These are phyloP conservation scores for Eulemur mongoz DNA, from an alignment of 2,797 vertebrate genomes.

Conservation along the genomic window DNA sequence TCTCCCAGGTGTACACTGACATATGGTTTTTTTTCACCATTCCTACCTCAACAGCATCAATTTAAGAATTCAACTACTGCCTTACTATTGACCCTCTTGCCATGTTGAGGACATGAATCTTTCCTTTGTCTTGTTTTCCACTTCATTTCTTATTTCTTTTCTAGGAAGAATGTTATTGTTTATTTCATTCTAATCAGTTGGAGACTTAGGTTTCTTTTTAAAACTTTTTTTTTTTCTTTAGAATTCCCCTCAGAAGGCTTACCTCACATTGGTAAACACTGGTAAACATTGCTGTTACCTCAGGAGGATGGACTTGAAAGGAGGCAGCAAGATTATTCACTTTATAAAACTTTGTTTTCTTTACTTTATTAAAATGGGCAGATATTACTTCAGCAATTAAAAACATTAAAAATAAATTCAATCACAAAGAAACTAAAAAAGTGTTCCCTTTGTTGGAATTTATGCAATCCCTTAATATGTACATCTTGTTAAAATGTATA, in stretches of 20 bases:
- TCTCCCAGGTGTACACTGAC: not conserved
- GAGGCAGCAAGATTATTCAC: not conserved
- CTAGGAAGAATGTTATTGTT: not conserved
- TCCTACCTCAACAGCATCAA: not conserved
- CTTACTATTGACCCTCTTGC: not conserved
- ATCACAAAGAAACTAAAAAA: not conserved
- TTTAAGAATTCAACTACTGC: not conserved
- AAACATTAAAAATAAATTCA: not conserved
- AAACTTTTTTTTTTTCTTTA: not conserved
- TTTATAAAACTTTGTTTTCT: not conserved
- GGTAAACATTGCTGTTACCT: not conserved
- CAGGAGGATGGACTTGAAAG: not conserved
- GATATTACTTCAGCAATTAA: not conserved
- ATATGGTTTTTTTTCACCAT: not conserved
- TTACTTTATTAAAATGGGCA: not conserved
- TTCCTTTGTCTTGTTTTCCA: not conserved
- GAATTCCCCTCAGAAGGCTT: not conserved
- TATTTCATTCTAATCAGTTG: not conserved
- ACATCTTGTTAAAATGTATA: not conserved
- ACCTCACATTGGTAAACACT: not conserved
- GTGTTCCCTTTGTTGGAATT: not conserved
- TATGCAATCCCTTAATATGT: not conserved
- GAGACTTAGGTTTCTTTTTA: not conserved
- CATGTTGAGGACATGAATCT: not conserved
- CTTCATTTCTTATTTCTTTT: constrained; percentile 8